These are phyloP conservation scores for Pao palembangensis DNA, from an alignment of 2,113 vertebrate genomes.

Conservation along the genomic window DNA sequence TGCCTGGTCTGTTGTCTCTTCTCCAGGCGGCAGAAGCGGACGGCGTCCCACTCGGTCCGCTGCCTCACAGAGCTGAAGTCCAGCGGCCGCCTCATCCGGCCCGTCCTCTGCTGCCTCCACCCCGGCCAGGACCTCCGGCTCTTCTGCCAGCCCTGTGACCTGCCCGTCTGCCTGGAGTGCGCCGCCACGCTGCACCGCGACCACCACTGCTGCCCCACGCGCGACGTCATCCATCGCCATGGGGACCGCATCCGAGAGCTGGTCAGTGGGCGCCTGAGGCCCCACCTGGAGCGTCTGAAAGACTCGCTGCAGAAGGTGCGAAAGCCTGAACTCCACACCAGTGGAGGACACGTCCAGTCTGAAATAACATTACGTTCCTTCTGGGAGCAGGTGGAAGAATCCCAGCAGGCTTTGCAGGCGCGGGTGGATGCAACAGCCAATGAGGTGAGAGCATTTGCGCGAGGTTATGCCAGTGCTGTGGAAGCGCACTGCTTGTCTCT, in stretches of 20 bases:
- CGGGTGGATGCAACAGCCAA: slow-evolving; percentile 60
- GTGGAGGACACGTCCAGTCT: neutral
- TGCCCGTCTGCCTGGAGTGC: slow-evolving; percentile 82
- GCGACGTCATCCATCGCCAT: slow-evolving; percentile 73
- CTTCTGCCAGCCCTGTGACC: slow-evolving; percentile 87
- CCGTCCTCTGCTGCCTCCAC: slow-evolving; percentile 80
- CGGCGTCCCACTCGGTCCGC: slow-evolving; percentile 73
- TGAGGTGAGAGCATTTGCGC: slow-evolving; percentile 77
- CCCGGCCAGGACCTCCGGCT: slow-evolving; percentile 83
- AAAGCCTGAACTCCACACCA: neutral
- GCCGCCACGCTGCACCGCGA: slow-evolving; percentile 77
- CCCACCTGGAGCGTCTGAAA: slow-evolving; percentile 73
- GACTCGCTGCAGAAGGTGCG: slow-evolving; percentile 66
- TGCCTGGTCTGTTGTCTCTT: no score
- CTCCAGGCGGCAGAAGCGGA: slow-evolving; percentile 88
- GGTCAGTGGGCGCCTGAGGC: slow-evolving; percentile 70
- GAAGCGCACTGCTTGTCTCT: slow-evolving; percentile 80
- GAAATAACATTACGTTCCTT: no score
- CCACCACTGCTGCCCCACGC: slow-evolving; percentile 74
- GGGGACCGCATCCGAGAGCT: slow-evolving; percentile 78
- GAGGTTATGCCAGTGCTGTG: slow-evolving; percentile 78
- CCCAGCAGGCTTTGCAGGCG: slow-evolving; percentile 61
- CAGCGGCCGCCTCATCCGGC: slow-evolving; percentile 67
- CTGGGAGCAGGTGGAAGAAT: slow-evolving; percentile 56
- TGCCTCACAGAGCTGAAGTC: slow-evolving; percentile 76